Conservation (phyloP, 1,140 invertebrate species). For the Pseudomyrmex flavicornis region DNA sequence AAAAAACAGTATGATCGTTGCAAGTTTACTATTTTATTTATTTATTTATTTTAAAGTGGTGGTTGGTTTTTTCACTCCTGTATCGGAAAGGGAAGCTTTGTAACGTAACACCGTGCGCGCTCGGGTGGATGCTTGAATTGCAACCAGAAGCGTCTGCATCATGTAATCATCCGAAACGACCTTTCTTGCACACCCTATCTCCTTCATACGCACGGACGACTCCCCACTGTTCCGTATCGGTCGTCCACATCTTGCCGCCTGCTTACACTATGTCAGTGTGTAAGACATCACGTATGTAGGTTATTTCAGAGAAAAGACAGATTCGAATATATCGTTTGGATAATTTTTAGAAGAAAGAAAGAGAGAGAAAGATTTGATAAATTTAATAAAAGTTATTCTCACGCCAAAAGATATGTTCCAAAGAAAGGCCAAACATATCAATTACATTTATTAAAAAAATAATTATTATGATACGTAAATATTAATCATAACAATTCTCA, state of each 20-base stretch:
- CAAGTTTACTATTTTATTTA: not conserved
- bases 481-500: too few species aligned
- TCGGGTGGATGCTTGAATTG: constrained; percentile 15
- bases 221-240: constrained; percentile 21
- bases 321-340: not conserved
- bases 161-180: constrained; percentile 27
- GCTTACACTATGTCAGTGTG: not conserved
- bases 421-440: too few species aligned
- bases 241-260: constrained; percentile 15
- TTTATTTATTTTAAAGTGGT: not conserved
- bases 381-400: too few species aligned
- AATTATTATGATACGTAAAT: too few species aligned
- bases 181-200: constrained; percentile 31
- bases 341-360: not conserved
- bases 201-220: constrained; percentile 29
- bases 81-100: constrained; percentile 13
- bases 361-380: not conserved
- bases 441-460: too few species aligned
- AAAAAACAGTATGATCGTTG: not conserved
- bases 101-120: not conserved
- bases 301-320: constrained; percentile 2
- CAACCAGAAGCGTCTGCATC: constrained; percentile 31
- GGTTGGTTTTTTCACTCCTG: too few species aligned
- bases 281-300: not conserved
- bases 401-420: too few species aligned